These are phyloP conservation scores for Papilio xuthus DNA, from an alignment of 1,140 invertebrate genomes.

Conservation along the genomic window DNA sequence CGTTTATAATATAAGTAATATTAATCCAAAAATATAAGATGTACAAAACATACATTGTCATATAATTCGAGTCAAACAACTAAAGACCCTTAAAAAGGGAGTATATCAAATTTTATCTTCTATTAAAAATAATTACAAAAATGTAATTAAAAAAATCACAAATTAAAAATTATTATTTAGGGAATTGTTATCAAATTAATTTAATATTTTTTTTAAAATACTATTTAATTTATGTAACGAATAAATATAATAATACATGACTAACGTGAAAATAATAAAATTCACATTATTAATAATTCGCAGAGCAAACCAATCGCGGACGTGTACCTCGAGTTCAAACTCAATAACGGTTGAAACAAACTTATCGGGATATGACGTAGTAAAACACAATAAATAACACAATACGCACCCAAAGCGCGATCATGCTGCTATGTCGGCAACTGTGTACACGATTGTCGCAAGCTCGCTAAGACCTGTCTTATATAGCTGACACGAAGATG, in stretches of 20 bases:
- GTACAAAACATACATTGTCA: too few species aligned
- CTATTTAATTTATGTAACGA: not conserved
- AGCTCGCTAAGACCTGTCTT: conserved; percentile 43
- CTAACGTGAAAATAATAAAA: not conserved
- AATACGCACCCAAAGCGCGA: conserved; percentile 52
- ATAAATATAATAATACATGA: not conserved
- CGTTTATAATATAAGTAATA: too few species aligned
- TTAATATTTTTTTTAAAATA: not conserved
- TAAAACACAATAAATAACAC: conserved; percentile 28
- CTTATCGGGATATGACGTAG: not conserved
- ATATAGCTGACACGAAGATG: conserved; percentile 46
- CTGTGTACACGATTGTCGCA: conserved; percentile 55
- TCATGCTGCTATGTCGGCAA: conserved; percentile 46
- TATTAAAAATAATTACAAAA: too few species aligned
- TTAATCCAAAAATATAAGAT: too few species aligned
- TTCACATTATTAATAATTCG: not conserved
- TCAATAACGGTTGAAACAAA: not conserved
- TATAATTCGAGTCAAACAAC: too few species aligned
- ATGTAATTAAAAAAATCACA: too few species aligned
- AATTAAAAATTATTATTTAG: too few species aligned
- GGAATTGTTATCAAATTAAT: not conserved
- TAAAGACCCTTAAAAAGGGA: too few species aligned
- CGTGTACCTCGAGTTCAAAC: not conserved
- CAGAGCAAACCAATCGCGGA: conserved; percentile 29
- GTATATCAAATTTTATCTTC: too few species aligned